Evolutionary conservation across 2,797 vertebrate species (phyloP).

Genomic region (Xerus rutilus): DNA sequence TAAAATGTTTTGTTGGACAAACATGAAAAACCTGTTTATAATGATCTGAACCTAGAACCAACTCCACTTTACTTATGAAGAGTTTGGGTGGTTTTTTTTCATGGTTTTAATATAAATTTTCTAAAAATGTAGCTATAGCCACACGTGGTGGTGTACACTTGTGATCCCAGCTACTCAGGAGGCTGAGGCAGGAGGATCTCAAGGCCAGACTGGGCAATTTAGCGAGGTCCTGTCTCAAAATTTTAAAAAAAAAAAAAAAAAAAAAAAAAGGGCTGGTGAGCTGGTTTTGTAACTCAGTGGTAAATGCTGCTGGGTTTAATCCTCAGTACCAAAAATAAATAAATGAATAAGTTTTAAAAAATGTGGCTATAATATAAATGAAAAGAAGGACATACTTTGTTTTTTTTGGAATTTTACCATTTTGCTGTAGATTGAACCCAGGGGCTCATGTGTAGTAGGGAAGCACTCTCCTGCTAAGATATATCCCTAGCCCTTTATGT

Average conservation of each 20-base stretch:
- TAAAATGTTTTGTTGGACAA: background rate
- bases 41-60: constrained; percentile 22
- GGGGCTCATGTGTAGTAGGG: background rate
- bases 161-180: no score
- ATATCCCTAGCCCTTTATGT: background rate
- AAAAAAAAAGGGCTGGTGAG: no score
- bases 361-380: constrained; percentile 25
- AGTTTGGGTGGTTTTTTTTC: background rate
- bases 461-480: background rate
- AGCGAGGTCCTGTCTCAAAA: no score
- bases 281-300: no score
- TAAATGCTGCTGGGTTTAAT: no score
- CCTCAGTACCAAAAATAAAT: no score
- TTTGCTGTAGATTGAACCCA: background rate
- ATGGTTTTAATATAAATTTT: constrained; percentile 34
- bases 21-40: constrained; percentile 4
- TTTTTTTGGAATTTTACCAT: constrained; percentile 61
- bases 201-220: no score
- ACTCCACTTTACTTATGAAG: constrained; percentile 29
- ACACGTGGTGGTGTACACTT: no score
- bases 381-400: constrained; percentile 6
- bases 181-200: no score
- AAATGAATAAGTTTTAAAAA: background rate
- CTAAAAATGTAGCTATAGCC: constrained; percentile 16
- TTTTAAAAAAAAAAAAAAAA: no score